A percentile compares a stretch with the other conserved stretches of the same genome.
Conservation (phyloP, 1,140 invertebrate genomes). For the Mycetomoellerius zeteki region DNA sequence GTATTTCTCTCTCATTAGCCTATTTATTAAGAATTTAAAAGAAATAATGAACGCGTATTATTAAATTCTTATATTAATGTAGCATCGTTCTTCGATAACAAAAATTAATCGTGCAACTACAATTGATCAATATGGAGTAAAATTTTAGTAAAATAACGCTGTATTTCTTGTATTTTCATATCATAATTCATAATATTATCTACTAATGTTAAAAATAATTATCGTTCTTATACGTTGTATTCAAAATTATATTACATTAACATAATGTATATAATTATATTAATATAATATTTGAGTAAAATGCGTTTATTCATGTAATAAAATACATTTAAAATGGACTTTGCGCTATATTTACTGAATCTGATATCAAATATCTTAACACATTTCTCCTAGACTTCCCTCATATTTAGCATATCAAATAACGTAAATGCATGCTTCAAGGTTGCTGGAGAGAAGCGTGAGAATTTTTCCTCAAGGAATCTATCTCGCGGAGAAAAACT, state of each 20-base stretch:
- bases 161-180: neutral
- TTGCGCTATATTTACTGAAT: neutral
- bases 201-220: neutral
- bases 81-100: neutral
- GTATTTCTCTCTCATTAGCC: neutral
- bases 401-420: conserved; percentile 9
- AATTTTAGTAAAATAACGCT: neutral
- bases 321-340: neutral
- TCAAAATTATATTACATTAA: neutral
- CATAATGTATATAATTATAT: neutral
- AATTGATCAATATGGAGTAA: neutral
- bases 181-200: neutral
- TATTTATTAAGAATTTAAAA: conserved; percentile 7
- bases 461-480: conserved; percentile 63
- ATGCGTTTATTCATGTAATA: neutral
- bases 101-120: neutral
- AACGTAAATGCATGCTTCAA: neutral
- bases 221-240: neutral
- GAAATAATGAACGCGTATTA: conserved; percentile 1
- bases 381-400: neutral
- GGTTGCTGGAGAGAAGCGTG: conserved; percentile 37
- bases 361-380: neutral
- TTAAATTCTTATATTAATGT: conserved; percentile 10
- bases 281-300: neutral
- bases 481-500: conserved; percentile 59